These are phyloP conservation scores for Barypeithes pellucidus DNA, from an alignment of 2,888 invertebrate genomes.

Conservation along the genomic window DNA sequence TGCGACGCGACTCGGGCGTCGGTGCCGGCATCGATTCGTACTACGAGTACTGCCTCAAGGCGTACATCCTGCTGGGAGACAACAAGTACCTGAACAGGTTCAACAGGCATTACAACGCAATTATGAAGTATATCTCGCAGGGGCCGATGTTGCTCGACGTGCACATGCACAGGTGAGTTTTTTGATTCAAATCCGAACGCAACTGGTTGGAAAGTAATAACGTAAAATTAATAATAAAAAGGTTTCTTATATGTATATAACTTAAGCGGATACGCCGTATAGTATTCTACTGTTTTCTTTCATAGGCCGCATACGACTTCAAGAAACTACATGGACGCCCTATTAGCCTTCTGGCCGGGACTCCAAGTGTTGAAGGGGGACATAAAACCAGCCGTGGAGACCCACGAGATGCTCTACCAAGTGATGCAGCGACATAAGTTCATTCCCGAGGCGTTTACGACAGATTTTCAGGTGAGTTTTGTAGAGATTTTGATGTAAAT, in stretches of 20 bases:
- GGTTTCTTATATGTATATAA: too few species aligned
- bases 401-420: conserved; percentile 98
- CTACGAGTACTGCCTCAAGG: conserved; percentile 98
- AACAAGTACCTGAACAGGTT: conserved; percentile 95
- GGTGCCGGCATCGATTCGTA: conserved; percentile 99
- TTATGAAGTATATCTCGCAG: conserved; percentile 97
- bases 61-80: conserved; percentile 95
- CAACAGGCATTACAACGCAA: conserved; percentile 94
- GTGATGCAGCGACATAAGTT: conserved; percentile 98
- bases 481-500: too few species aligned
- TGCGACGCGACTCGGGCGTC: conserved; percentile 95
- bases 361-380: conserved; percentile 89
- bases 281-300: conserved; percentile 30
- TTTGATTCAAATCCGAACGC: too few species aligned
- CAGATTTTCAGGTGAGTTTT: conserved; percentile 87
- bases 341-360: conserved; percentile 99
- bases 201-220: too few species aligned
- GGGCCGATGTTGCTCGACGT: conserved; percentile 96
- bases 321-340: conserved; percentile 96
- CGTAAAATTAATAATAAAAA: too few species aligned
- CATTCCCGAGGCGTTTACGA: conserved; percentile 98
- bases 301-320: conserved; percentile 91
- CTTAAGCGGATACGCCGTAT: too few species aligned
- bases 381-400: conserved; percentile 97
- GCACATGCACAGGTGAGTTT: conserved; percentile 79